These are phyloP conservation scores for Trichonephila inaurata DNA, from an alignment of 1,140 invertebrate species.

Conservation along the genomic window DNA sequence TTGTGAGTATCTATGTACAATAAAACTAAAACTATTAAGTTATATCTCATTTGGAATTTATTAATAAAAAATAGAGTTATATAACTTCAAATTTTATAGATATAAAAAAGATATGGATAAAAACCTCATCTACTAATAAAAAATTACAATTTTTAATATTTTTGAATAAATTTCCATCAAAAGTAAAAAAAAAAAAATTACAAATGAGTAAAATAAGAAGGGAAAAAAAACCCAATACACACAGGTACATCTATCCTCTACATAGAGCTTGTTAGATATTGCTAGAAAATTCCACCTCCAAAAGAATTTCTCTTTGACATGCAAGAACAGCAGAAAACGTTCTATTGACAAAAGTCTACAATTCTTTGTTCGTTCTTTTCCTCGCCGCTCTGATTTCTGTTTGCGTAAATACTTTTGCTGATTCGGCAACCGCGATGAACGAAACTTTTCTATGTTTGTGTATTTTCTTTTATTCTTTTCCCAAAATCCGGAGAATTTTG, in stretches of 20 bases:
- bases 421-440: slow-evolving; percentile 3
- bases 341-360: slow-evolving; percentile 13
- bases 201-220: background rate
- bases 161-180: too few species aligned
- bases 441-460: slow-evolving; percentile 23
- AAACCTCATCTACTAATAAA: too few species aligned
- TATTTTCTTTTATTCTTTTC: slow-evolving; percentile 18
- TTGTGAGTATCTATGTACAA: too few species aligned
- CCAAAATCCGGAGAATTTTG: slow-evolving; percentile 4
- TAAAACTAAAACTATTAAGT: too few species aligned
- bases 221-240: background rate
- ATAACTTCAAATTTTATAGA: too few species aligned
- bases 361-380: slow-evolving; percentile 38
- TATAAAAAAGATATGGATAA: too few species aligned
- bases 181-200: too few species aligned
- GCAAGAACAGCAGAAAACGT: slow-evolving; percentile 39
- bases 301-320: slow-evolving; percentile 12
- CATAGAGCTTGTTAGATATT: slow-evolving; percentile 23
- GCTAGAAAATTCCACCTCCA: background rate
- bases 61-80: too few species aligned
- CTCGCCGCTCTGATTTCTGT: slow-evolving; percentile 48
- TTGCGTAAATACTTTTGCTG: slow-evolving; percentile 68
- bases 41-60: too few species aligned
- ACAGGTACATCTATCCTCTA: background rate
- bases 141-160: too few species aligned